A percentile compares a stretch with the other conserved stretches of the same genome.
These are phyloP conservation scores for Python bivittatus DNA, from an alignment of 2,113 vertebrate species.

Conservation along the genomic window DNA sequence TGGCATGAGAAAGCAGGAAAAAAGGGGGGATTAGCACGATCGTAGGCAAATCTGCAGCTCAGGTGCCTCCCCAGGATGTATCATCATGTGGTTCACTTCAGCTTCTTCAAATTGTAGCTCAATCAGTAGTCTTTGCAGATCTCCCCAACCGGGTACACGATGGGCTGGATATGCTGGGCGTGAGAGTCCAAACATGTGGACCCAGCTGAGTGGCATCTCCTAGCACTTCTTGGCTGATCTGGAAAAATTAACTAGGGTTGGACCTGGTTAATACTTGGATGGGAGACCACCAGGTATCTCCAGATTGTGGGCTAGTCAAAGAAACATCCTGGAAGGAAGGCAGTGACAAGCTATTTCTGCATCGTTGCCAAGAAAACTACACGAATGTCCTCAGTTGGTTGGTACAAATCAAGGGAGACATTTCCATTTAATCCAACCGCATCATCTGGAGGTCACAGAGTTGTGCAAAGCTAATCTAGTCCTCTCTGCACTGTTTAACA, in stretches of 20 bases:
- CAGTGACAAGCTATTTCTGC: not conserved
- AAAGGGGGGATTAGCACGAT: not conserved
- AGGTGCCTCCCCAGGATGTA: not conserved
- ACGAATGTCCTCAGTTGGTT: not conserved
- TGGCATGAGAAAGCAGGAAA: not conserved
- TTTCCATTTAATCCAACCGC: not conserved
- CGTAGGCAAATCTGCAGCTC: not conserved
- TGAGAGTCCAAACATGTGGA: not conserved
- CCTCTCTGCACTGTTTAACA: slow-evolving; percentile 45
- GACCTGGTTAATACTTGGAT: not conserved
- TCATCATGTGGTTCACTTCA: not conserved
- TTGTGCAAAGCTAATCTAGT: not conserved
- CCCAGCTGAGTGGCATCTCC: not conserved
- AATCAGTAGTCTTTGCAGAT: not conserved
- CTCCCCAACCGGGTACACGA: not conserved
- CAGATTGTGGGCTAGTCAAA: not conserved
- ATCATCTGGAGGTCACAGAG: not conserved
- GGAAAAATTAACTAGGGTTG: not conserved
- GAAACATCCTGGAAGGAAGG: not conserved
- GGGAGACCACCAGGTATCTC: too few species aligned
- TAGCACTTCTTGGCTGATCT: not conserved
- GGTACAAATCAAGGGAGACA: not conserved
- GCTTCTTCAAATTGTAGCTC: not conserved
- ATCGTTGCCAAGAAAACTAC: not conserved
- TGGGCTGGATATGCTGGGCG: not conserved